Conservation (phyloP, 2,113 vertebrate species). For the Periophthalmus modestus region DNA sequence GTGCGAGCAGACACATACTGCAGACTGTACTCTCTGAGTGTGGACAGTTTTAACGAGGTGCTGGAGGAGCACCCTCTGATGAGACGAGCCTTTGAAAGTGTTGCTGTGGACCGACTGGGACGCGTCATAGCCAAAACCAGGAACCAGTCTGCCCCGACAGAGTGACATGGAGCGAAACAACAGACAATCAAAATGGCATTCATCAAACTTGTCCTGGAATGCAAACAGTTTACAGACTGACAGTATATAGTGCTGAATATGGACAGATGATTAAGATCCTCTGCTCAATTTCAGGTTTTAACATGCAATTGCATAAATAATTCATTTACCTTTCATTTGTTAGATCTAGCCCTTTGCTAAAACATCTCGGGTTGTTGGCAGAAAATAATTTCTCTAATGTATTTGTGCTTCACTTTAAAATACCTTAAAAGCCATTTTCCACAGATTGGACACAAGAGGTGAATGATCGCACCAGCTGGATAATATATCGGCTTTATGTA, state of each 20-base stretch:
- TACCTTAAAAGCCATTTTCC: conserved; percentile 1
- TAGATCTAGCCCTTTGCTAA: conserved; percentile 1
- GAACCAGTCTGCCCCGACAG: conserved; percentile 28
- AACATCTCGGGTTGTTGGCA: background rate
- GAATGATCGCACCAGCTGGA: conserved; percentile 38
- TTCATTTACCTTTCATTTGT: conserved; percentile 13
- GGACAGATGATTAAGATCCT: conserved; percentile 3
- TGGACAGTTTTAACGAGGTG: conserved; percentile 79
- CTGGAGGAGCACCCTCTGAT: conserved; percentile 81
- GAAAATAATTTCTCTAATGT: background rate
- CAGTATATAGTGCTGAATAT: conserved; percentile 3
- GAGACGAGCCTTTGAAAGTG: conserved; percentile 78
- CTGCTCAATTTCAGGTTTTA: conserved; percentile 11
- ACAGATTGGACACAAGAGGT: conserved; percentile 13
- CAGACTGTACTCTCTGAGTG: conserved; percentile 79
- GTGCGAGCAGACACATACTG: conserved; percentile 79
- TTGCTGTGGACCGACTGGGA: conserved; percentile 73
- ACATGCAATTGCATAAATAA: conserved; percentile 11
- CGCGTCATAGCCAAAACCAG: conserved; percentile 53
- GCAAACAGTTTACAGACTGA: conserved; percentile 2
- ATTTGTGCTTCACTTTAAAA: conserved; percentile 9
- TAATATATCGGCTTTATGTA: conserved; percentile 18
- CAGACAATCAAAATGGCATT: conserved; percentile 12
- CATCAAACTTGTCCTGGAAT: conserved; percentile 15
- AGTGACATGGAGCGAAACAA: conserved; percentile 21